A percentile compares a stretch with the other conserved stretches of the same genome.
These are phyloP conservation scores for Isichthys henryi DNA, from an alignment of 2,113 vertebrate genomes.

Conservation along the genomic window DNA sequence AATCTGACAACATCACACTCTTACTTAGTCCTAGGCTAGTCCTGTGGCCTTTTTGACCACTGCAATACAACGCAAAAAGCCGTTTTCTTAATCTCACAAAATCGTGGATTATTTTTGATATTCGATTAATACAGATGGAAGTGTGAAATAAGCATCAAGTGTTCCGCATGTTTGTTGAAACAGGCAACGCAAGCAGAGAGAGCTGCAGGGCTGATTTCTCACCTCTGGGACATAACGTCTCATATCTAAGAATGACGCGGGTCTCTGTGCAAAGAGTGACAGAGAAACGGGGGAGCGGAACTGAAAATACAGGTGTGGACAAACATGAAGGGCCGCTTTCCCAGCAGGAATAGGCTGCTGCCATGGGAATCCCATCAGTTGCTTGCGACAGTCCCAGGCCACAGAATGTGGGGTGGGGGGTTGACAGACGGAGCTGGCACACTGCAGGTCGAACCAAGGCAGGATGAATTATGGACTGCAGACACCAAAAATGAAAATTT, in stretches of 20 bases:
- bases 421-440: neutral
- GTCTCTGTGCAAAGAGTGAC: neutral
- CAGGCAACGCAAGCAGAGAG: neutral
- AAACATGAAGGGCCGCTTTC: neutral
- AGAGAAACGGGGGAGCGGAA: neutral
- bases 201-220: neutral
- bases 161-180: neutral
- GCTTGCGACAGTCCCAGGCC: neutral
- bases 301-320: neutral
- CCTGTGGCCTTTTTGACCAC: neutral
- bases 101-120: neutral
- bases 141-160: neutral
- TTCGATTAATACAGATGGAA: neutral
- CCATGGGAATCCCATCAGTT: neutral
- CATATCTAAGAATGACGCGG: neutral
- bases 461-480: slow-evolving; percentile 32
- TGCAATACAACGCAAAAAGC: neutral
- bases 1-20: neutral
- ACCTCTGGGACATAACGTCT: neutral
- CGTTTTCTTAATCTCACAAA: neutral
- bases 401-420: neutral
- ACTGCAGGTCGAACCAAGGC: neutral
- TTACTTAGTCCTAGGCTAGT: neutral
- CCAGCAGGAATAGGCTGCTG: neutral
- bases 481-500: slow-evolving; percentile 27